phyloP scores from a whole-genome alignment of 2,797 vertebrate genomes.

The Potorous gilbertii region DNA sequence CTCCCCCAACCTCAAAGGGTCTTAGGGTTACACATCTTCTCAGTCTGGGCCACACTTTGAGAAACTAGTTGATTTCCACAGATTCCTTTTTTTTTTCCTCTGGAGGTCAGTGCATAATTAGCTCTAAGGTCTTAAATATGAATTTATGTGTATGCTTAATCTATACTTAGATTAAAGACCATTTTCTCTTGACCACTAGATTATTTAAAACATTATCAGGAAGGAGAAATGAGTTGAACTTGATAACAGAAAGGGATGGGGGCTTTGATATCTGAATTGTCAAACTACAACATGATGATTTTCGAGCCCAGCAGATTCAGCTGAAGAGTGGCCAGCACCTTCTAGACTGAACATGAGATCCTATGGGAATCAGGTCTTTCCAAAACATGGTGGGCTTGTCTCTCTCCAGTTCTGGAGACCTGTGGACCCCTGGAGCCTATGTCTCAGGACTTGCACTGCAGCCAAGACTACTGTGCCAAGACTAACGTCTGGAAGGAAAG shows the following conservation, averaged over 20 bases:
- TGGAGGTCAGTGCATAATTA: not conserved
- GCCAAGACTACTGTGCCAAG: not conserved
- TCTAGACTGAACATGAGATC: not conserved
- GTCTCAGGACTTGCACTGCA: not conserved
- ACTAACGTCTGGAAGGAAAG: not conserved
- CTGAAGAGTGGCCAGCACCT: not conserved
- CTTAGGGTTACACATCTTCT: not conserved
- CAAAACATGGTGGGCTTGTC: not conserved
- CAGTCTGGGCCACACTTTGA: not conserved
- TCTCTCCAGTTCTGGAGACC: not conserved
- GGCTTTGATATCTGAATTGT: not conserved
- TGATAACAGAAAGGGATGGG: constrained; percentile 18
- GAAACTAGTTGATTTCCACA: not conserved
- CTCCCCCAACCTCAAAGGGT: not conserved
- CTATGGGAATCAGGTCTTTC: not conserved
- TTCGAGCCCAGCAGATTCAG: not conserved
- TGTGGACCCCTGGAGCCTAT: not conserved
- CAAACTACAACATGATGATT: not conserved
- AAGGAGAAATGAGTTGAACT: constrained; percentile 39
- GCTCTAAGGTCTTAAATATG: not conserved
- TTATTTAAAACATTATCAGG: constrained; percentile 52
- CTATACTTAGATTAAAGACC: not conserved
- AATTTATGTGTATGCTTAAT: not conserved
- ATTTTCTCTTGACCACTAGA: not conserved
- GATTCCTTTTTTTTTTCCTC: not conserved